A percentile compares a stretch with the other conserved stretches of the same genome.
Conservation (phyloP, 2,113 vertebrate genomes). For the Stomatorhinus ivindoensis region DNA sequence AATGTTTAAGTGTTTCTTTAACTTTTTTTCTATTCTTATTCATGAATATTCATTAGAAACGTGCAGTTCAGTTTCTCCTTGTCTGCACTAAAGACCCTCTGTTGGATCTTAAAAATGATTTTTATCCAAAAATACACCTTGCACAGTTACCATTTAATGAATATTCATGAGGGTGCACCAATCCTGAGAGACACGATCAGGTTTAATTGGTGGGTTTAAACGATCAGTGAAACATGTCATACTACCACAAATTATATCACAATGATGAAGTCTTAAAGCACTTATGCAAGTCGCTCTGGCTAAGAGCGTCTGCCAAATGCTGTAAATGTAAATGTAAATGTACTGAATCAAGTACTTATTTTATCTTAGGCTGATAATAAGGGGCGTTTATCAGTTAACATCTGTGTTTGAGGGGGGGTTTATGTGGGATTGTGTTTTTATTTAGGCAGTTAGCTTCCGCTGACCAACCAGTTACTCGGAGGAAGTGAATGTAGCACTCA, state of each 20-base stretch:
- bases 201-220: neutral
- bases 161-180: neutral
- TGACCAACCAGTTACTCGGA: neutral
- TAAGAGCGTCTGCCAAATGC: too few species aligned
- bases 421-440: neutral
- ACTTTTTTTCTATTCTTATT: neutral
- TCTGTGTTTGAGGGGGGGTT: neutral
- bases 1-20: neutral
- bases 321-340: too few species aligned
- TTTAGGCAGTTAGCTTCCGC: neutral
- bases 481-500: neutral
- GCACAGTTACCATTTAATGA: neutral
- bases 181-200: neutral
- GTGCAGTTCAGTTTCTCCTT: neutral
- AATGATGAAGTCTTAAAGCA: too few species aligned
- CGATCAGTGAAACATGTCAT: neutral
- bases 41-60: constrained; percentile 1
- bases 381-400: neutral
- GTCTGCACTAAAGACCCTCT: neutral
- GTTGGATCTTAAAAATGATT: neutral
- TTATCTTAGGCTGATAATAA: neutral
- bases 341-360: neutral
- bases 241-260: neutral
- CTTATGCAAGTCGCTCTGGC: too few species aligned
- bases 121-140: neutral